Base-by-base conservation (phyloP, 2,797 vertebrate genomes). In the Champsocephalus esox region DNA sequence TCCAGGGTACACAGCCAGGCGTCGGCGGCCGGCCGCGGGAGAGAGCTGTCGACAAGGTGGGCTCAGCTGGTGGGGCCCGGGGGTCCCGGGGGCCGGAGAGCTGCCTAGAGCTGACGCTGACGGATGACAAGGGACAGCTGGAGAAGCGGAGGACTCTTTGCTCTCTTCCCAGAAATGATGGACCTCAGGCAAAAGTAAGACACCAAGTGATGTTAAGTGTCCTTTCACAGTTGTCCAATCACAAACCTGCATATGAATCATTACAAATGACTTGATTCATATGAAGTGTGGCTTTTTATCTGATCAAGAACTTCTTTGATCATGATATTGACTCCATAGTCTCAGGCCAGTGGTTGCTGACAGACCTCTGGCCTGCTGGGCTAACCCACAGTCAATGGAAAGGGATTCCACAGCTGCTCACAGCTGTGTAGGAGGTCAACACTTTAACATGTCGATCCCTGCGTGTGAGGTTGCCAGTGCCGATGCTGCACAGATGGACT, bases 1-100 rank as follows among this genome's bases (percentile, higher is more conserved):
- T 91, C 57, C 88, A 93, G 91, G 83, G 21, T 70, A 82, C 89
- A 90, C 83, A 89, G 90, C 32, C 5, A 79, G 45, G 34, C 44
- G 11, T 67, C 9, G 19, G 10, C 13, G 56, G 63, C 63, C 72
- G 41, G 75, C 83, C 77, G 19, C 60, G 78, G 80, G 77, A 81
- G n/a, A 59, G 72, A 80, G 83, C 82, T 87, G 89, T 87, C 75
- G 74, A 70, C 67, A 52, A 50, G 75, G 81, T 44, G 75, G 34
- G 80, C 80, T 77, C 86, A 67, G 81, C 75, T 75, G 90, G 88
- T 86, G 59, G 71, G 21, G 81, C 82, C 75, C 73, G 2, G 44
- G 51, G 70, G 43, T 77, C 85, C 77, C 72, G 3, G 10, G 17
- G 51, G 63, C 14, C 65, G n/a, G 2, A 41, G 67, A 58, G 70